phyloP scores from a whole-genome alignment of 2,888 invertebrate species.

The Leptopilina myrica region DNA sequence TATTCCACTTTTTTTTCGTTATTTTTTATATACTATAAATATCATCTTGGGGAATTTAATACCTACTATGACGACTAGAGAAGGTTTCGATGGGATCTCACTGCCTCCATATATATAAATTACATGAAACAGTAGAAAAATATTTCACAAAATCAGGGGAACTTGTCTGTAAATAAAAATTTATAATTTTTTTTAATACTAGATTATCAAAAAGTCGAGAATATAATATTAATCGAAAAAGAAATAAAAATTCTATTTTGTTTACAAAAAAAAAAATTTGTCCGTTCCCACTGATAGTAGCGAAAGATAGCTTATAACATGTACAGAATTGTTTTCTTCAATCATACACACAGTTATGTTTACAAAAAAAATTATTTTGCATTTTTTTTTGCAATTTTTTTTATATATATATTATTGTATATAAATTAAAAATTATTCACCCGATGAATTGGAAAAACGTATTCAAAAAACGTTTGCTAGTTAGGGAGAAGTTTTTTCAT shows the following conservation, averaged over 20 bases:
- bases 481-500: slow-evolving; percentile 33
- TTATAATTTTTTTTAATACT: too few relatives aligned
- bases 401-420: neutral
- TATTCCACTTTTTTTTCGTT: neutral
- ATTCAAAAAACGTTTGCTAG: neutral
- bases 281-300: slow-evolving; percentile 15
- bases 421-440: slow-evolving; percentile 18
- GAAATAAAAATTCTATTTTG: neutral
- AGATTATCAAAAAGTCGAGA: neutral
- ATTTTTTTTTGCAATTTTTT: too few relatives aligned
- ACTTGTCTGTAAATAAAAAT: slow-evolving; percentile 5
- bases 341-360: neutral
- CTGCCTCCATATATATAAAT: slow-evolving; percentile 11
- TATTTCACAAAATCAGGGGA: slow-evolving; percentile 19
- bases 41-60: slow-evolving; percentile 4
- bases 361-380: neutral
- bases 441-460: slow-evolving; percentile 22
- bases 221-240: neutral
- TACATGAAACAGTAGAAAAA: slow-evolving; percentile 32
- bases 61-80: slow-evolving; percentile 50
- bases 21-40: slow-evolving; percentile 1
- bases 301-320: neutral
- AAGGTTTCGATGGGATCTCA: slow-evolving; percentile 44
- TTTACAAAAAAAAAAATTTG: neutral
- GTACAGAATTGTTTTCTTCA: neutral